Conservation (phyloP, 2,113 vertebrate genomes). For the Osmerus mordax region DNA sequence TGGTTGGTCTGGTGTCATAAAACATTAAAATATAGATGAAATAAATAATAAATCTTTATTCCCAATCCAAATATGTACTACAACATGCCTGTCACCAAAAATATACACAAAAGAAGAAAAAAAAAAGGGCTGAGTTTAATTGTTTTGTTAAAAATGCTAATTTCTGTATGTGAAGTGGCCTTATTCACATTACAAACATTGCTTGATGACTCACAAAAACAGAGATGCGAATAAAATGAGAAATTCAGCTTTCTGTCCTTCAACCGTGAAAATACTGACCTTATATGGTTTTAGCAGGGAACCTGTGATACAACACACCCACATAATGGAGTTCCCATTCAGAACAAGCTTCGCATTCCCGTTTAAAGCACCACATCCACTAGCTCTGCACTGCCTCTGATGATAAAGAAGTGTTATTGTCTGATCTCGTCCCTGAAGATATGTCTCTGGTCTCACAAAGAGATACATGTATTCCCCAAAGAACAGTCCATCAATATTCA, state of each 20-base stretch:
- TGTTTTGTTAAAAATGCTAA: conserved; percentile 81
- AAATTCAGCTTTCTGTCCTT: conserved; percentile 28
- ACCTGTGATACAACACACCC: conserved; percentile 18
- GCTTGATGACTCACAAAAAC: conserved; percentile 66
- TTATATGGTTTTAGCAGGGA: conserved; percentile 10
- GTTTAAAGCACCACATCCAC: conserved; percentile 24
- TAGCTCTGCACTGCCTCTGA: conserved; percentile 57
- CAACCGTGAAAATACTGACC: conserved; percentile 31
- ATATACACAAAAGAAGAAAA: conserved; percentile 26
- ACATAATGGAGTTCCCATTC: conserved; percentile 14
- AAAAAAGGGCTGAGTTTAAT: conserved; percentile 37
- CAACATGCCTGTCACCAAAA: conserved; percentile 9
- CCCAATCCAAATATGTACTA: conserved; percentile 35
- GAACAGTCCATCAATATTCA: conserved; percentile 78
- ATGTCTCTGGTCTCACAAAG: conserved; percentile 63
- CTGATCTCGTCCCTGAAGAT: conserved; percentile 59
- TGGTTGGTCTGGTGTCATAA: too few relatives aligned
- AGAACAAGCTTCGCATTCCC: conserved; percentile 27
- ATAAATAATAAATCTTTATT: conserved; percentile 36
- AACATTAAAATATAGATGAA: conserved; percentile 42
- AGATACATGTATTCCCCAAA: conserved; percentile 74
- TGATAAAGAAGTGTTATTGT: conserved; percentile 62
- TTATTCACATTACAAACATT: conserved; percentile 90
- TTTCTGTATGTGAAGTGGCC: conserved; percentile 80
- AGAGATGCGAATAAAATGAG: conserved; percentile 56